Evolutionary conservation across 1,140 invertebrate species (phyloP).

Genomic region (Protaetia brevitarsis): DNA sequence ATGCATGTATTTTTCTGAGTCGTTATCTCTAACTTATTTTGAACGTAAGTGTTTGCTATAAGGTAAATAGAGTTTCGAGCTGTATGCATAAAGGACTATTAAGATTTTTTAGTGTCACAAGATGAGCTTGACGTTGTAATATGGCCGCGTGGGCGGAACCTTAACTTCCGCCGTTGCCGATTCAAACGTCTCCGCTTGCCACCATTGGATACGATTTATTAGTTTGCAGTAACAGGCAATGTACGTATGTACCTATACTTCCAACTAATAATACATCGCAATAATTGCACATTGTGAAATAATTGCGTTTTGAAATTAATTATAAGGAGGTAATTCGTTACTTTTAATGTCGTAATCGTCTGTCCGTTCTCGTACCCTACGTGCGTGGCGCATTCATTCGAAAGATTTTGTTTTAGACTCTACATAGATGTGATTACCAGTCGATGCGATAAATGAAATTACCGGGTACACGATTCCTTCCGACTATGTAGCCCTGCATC

Average conservation of each 20-base stretch:
- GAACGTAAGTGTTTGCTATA: too few species aligned
- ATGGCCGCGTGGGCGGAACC: constrained; percentile 16
- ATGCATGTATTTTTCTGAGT: too few species aligned
- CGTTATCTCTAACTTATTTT: too few species aligned
- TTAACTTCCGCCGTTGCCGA: neutral
- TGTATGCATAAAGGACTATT: too few species aligned
- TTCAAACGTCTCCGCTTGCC: constrained; percentile 11
- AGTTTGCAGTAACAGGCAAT: constrained; percentile 10
- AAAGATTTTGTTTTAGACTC: constrained; percentile 11
- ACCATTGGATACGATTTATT: constrained; percentile 15
- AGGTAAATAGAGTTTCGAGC: too few species aligned
- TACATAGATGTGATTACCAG: constrained; percentile 11
- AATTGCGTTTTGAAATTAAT: constrained; percentile 22
- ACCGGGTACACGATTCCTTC: constrained; percentile 1
- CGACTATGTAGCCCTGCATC: neutral
- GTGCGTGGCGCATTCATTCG: neutral
- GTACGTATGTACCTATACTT: constrained; percentile 7
- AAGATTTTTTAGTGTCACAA: neutral
- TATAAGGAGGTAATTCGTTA: constrained; percentile 16
- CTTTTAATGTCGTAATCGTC: constrained; percentile 18
- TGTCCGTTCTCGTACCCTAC: neutral
- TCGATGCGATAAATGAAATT: constrained; percentile 15
- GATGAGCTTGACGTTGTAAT: neutral
- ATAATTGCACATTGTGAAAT: constrained; percentile 20
- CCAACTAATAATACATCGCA: constrained; percentile 16